phyloP scores from a whole-genome alignment of 2,888 invertebrate species.

The Cantharis rufa region DNA sequence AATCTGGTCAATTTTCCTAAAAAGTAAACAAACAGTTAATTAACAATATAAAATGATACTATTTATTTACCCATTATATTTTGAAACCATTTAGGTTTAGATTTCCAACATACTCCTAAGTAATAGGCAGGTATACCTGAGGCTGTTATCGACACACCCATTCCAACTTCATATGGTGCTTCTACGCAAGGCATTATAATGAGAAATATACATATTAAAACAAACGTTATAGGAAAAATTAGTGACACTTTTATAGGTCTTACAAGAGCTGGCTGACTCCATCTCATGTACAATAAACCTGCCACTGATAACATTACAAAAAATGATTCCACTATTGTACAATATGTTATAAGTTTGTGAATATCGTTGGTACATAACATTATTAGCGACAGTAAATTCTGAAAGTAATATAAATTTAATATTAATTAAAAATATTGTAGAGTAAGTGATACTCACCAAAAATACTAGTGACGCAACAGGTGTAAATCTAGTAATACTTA shows the following conservation, averaged over 20 bases:
- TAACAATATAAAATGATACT: not conserved
- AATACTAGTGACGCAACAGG: conserved; percentile 83
- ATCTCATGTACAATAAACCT: conserved; percentile 82
- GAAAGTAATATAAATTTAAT: conserved; percentile 46
- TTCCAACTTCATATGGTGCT: conserved; percentile 78
- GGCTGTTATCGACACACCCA: conserved; percentile 78
- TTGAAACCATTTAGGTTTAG: conserved; percentile 66
- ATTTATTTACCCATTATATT: conserved; percentile 64
- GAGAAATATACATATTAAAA: conserved; percentile 75
- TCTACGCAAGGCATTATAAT: conserved; percentile 79
- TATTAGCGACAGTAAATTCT: conserved; percentile 82
- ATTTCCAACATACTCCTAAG: conserved; percentile 69
- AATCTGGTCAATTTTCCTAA: conserved; percentile 64
- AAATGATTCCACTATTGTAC: conserved; percentile 89
- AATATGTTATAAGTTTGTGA: conserved; percentile 85
- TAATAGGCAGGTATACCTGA: conserved; percentile 84
- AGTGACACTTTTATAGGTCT: conserved; percentile 81
- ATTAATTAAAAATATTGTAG: not conserved
- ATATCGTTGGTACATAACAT: conserved; percentile 87
- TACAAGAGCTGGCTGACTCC: conserved; percentile 75
- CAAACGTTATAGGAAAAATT: conserved; percentile 73
- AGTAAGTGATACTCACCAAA: conserved; percentile 61
- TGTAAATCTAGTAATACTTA: conserved; percentile 74
- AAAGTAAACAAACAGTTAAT: conserved; percentile 43
- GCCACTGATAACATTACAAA: conserved; percentile 87